Base-by-base conservation (phyloP, 2,797 vertebrate genomes). In the Dendrocincla fuliginosa region DNA sequence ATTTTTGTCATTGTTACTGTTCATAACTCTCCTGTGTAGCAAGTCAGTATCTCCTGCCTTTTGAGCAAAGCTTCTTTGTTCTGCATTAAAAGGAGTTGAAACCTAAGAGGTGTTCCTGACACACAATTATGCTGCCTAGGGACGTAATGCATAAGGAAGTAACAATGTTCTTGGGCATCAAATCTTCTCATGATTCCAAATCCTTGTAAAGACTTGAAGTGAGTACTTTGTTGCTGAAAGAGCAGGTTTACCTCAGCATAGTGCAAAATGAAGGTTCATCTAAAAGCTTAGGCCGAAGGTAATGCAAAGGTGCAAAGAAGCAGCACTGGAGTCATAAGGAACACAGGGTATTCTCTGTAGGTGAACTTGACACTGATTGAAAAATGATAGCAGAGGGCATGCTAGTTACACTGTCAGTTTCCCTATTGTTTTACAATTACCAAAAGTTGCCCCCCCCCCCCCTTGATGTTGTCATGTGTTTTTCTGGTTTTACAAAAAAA, bases 381-480 rank as follows among this genome's bases (percentile, higher is more conserved):
- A 78, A 84, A 69, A 53, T 68, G 6, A 24, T 16, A 24, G 12
- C 28, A 10, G 37, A 59, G 55, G 37, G 6, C 14, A 25, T 10
- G 10, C 68, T 16, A 37, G 15, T 63, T 56, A 33, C 11, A 8
- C n/a, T 53, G 19, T 37, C 61, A 56, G 19, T 53, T 9, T 30
- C 17, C 13, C 13, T 25, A 0, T 30, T 16, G 3, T 53, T 83
- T 83, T 70, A 67, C 22, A 50, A 30, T 28, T 52, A 55, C 6
- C 5, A 59, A 12, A 7, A 30, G 7, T 24, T 75, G 44, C 3
- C 33, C 61, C 1, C 1, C 5, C 3, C 33, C 61, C 1, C 1
- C 5, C 11, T 79, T 90, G 27, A 39, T 27, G 46, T 59, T 50
- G 20, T 53, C 7, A 6, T 30, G 24, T 2, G 5, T 39, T 69